Base-by-base conservation (phyloP, 2,888 invertebrate species). In the Hirtodrosophila confusa region DNA sequence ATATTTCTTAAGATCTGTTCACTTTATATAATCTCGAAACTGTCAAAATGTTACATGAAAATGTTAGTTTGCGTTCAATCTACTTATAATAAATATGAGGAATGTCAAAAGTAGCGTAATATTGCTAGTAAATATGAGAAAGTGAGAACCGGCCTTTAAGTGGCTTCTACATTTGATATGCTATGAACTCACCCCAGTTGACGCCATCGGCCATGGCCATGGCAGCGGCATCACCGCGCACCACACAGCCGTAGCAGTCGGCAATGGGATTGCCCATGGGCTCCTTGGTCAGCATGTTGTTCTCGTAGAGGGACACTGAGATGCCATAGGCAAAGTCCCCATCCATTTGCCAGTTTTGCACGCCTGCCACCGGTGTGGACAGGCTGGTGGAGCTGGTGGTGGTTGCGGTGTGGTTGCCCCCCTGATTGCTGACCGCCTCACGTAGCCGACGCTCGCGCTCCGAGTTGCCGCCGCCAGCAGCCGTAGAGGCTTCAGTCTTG, bases 161-260 rank as follows among this genome's bases (percentile, higher is more conserved):
- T 17, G 17, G 1, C 17, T 17, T 17, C 17, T 17, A 17, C 17
- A 17, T 17, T 17, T 1, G 17, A 17, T 17, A 17, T 17, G 17
- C 17, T 31, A 31, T 5, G 3, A 23, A 67, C 88, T 89, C 88
- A 91, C 97, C 97, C 97, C 97, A 97, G 92, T 97, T 97, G 2
- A 97, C 97, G 24, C 97, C 97, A 92, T 97, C 97, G 3, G 97
- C 97, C 60, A 97, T 93, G 10, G 95, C 95, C 90, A 97, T 92
- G 60, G 97, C 93, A 11, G 95, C 95, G 67, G 94, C 95, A 92
- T 97, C 95, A n/a, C 93, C 93, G 49, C 94, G 92, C 4, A 94
- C 93, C 36, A 94, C 95, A 65, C 97, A 92, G 0, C 95, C 97
- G 92, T 96, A 97, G 80, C 96, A 96, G 92, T 97, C 97, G 11